Evolutionary conservation across 2,888 invertebrate genomes (phyloP).

Genomic region (Drosophila formosana): DNA sequence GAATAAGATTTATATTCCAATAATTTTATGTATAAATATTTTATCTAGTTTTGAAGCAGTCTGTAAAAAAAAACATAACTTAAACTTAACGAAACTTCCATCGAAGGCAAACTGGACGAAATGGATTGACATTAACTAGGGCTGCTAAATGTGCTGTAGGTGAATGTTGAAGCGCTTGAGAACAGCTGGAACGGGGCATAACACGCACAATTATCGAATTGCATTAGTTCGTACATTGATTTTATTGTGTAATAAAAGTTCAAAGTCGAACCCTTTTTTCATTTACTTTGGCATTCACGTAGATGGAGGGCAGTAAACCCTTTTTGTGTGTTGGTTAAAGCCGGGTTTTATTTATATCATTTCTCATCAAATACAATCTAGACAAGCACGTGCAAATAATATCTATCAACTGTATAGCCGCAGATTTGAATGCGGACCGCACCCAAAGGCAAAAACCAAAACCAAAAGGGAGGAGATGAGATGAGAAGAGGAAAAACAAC

Average conservation of each 20-base stretch:
- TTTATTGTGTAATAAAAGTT: constrained; percentile 43
- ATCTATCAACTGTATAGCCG: constrained; percentile 52
- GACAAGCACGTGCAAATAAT: constrained; percentile 66
- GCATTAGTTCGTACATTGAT: constrained; percentile 24
- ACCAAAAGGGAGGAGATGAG: background rate
- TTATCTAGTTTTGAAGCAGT: too few species aligned
- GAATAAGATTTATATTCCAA: too few species aligned
- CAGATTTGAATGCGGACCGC: constrained; percentile 47
- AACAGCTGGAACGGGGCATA: background rate
- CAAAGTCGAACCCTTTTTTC: constrained; percentile 38
- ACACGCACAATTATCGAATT: constrained; percentile 18
- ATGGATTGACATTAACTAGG: background rate
- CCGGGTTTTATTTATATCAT: constrained; percentile 40
- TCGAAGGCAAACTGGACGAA: too few species aligned
- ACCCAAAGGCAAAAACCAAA: constrained; percentile 28
- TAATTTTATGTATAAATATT: too few species aligned
- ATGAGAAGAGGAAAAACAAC: constrained; percentile 25
- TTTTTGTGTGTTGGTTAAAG: constrained; percentile 21
- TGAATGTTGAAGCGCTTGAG: background rate
- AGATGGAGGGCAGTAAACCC: constrained; percentile 27
- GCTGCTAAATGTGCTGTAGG: background rate
- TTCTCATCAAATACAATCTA: constrained; percentile 49
- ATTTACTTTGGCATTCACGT: constrained; percentile 24
- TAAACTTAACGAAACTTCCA: background rate
- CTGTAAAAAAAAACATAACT: too few species aligned